Base-by-base conservation (phyloP, 2,113 vertebrate genomes). In the Suncus etruscus region DNA sequence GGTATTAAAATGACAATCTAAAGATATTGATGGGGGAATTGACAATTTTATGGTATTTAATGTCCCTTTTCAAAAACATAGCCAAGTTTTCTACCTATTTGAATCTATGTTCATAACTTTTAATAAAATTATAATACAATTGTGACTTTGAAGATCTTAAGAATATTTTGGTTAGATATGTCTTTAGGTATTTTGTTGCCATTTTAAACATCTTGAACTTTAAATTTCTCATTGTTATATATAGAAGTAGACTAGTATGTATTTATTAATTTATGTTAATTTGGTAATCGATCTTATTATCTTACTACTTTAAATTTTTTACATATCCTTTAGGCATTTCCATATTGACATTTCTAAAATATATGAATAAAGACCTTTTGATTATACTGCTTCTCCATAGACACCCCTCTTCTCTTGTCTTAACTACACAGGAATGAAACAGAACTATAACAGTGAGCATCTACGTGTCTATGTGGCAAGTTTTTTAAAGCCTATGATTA, bases 41-140 rank as follows among this genome's bases (percentile, higher is more conserved):
- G 22, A 65, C 74, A 66, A 39, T 61, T 91, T 61, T 79, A 68
- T 88, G 66, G 83, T 70, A 86, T 11, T n/a, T 69, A 87, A 48
- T 73, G 69, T 83, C 86, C 22, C 58, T 70, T 80, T 83, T 83
- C 25, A 93, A 90, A 32, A 76, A 70, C 31, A 81, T 87, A 77
- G 24, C 50, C 61, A 89, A 58, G 20, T 79, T 87, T 10, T 84
- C 47, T 20, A 89, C 74, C 85, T 90, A 77, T 81, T 84, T 90
- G 80, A 1, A 27, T 74, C 61, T 86, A 73, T 73, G 4, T 66
- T 68, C 86, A 65, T 66, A 22, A 75, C 47, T 77, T 83, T 72
- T 31, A 73, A 11, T 90, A 85, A 84, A 68, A 31, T 91, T 89
- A 94, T 87, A 63, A 94, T 87, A 63, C 3, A 66, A 18, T 77